Base-by-base conservation (phyloP, 2,797 vertebrate species). In the Sebastes minor region DNA sequence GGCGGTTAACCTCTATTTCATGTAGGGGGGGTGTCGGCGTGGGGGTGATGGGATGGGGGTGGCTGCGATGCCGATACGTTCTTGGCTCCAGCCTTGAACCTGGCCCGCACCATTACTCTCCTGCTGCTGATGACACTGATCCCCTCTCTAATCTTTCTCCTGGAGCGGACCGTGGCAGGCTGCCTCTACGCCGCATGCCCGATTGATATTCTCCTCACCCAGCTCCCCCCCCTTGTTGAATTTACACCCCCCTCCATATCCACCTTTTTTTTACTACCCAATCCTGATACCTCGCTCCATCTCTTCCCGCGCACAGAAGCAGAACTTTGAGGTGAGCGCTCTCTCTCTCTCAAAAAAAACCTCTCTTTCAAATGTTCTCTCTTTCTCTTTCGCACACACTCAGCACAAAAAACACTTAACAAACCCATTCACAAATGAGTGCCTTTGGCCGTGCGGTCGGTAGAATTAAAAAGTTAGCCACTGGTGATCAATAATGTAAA, bases 1-100 rank as follows among this genome's bases (percentile, higher is more conserved):
- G 93, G 94, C 93, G 91, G 94, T 95, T 95, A 96, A 96, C 95
- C 95, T 96, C 95, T 95, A 96, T 96, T 95, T 96, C 95, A 95
- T 91, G 93, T 88, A 65, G 88, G 87, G 83, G 16, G 42, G 89
- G 90, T 87, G 90, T 87, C 38, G 70, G 89, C 30, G 65, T 82
- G 71, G 75, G 80, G 91, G 87, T 90, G 92, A 89, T 86, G 87
- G 86, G 90, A 84, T 85, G 89, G 83, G 81, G 87, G 87, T 86
- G 86, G 89, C 74, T 88, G 92, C 83, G 84, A 93, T 91, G 91
- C 91, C 89, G 88, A 95, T 95, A 91, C 91, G 93, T 95, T 94
- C 92, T 94, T 91, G 92, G 94, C 92, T 94, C 94, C 93, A 92
- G 94, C 95, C 95, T 96, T 96, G 94, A 96, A 95, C 95, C 94